Evolutionary conservation across 2,797 vertebrate species (phyloP).

Genomic region (Poeciliopsis gracilis): DNA sequence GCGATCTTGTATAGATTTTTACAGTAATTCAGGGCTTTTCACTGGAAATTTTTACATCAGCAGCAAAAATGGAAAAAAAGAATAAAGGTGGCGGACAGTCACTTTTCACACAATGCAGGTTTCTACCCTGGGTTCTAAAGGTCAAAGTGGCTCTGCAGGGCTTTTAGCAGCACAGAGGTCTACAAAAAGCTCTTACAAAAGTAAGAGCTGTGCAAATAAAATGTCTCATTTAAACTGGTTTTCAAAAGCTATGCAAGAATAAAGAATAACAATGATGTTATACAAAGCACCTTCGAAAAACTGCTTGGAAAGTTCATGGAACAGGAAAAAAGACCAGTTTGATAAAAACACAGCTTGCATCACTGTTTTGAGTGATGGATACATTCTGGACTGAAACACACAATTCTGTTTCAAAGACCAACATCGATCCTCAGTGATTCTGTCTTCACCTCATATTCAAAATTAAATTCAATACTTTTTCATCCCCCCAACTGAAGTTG

Average conservation of each 20-base stretch:
- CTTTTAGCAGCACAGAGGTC: not conserved
- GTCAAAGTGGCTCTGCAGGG: not conserved
- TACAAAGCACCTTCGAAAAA: not conserved
- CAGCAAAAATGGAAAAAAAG: not conserved
- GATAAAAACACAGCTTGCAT: not conserved
- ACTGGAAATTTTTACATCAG: conserved; percentile 14
- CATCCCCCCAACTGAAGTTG: not conserved
- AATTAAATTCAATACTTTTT: not conserved
- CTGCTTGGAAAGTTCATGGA: not conserved
- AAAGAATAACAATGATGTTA: not conserved
- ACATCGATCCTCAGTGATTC: not conserved
- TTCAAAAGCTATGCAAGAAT: not conserved
- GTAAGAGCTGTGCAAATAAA: not conserved
- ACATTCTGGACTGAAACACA: not conserved
- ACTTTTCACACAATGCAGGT: not conserved
- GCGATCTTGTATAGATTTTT: conserved; percentile 50
- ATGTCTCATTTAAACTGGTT: conserved; percentile 1
- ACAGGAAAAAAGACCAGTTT: not conserved
- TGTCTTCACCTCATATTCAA: not conserved
- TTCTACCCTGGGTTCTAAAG: not conserved
- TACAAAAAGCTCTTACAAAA: conserved; percentile 21
- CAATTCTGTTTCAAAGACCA: not conserved
- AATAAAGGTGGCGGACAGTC: not conserved
- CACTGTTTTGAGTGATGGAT: not conserved
- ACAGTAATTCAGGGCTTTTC: conserved; percentile 15